Conservation (phyloP, 1,140 invertebrate genomes). For the Homarus americanus region DNA sequence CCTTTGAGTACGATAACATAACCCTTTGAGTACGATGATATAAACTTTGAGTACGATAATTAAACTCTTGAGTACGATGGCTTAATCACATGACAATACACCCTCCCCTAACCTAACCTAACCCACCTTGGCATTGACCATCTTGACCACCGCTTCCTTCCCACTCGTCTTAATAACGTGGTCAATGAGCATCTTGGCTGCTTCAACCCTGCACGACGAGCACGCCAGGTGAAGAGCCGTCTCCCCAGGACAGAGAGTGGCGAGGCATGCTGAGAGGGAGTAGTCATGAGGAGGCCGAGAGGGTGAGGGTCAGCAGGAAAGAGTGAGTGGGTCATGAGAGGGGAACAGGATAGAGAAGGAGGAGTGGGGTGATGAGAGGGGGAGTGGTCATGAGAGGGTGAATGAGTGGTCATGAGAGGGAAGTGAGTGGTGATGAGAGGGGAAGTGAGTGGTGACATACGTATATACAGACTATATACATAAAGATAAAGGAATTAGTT, state of each 20-base stretch:
- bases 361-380: background rate
- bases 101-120: too few species aligned
- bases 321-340: background rate
- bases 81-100: too few species aligned
- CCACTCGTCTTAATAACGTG: slow-evolving; percentile 89
- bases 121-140: slow-evolving; percentile 84
- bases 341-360: background rate
- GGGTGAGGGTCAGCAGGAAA: background rate
- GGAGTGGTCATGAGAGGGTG: too few species aligned
- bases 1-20: too few species aligned
- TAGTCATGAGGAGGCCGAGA: background rate
- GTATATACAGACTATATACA: too few species aligned
- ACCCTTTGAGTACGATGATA: too few species aligned
- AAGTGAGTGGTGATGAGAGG: background rate
- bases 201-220: slow-evolving; percentile 88
- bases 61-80: too few species aligned
- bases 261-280: background rate
- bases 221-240: slow-evolving; percentile 95
- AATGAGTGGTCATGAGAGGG: too few species aligned
- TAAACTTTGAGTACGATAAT: too few species aligned
- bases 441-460: too few species aligned
- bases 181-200: slow-evolving; percentile 90
- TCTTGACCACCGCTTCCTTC: slow-evolving; percentile 84
- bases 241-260: slow-evolving; percentile 83
- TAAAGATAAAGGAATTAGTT: too few species aligned